Base-by-base conservation (phyloP, 2,113 vertebrate species). In the Lophura nycthemera region DNA sequence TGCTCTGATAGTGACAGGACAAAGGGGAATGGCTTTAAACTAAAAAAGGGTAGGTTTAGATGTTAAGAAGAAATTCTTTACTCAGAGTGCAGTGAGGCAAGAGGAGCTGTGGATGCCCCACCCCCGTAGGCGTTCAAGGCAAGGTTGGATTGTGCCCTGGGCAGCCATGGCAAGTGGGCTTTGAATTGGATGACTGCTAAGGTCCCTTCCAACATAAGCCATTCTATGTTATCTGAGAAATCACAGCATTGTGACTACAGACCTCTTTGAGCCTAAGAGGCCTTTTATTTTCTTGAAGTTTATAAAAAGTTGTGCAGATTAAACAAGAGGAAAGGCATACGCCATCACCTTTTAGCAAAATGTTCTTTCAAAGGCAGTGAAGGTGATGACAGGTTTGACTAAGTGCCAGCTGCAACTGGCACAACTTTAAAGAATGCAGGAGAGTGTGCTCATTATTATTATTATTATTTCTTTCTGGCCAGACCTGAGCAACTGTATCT, bases 381-480 rank as follows among this genome's bases (percentile, higher is more conserved):
- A 83, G 89, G 63, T 75, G 91, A 90, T 74, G 95, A 94, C 54
- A 87, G 24, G 29, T 67, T 97, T 97, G 93, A 94, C 13, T 72
- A 61, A 64, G 22, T 73, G 79, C 72, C 80, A 86, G 66, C 64
- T 94, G 61, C 52, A 80, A 85, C 63, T 54, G 76, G 63, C 10
- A 1, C 63, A 96, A 80, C 56, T 96, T 96, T 89, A 89, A 82
- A 87, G 84, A 85, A 34, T 29, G 88, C 12, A 29, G 92, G 88
- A 78, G 34, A 19, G 48, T 25, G 71, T 75, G 30, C 76, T 95
- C 12, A 1, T 75, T 93, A 77, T 81, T 95, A 90, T 76, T 47
- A 47, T 50, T 50, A 2, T 24, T 50, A 86, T 93, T 89, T 76
- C 86, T 94, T 92, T 86, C 86, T 87, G 45, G 27, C 72, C 77